Base-by-base conservation (phyloP, 2,113 vertebrate genomes). In the Anser brachyrhynchus region DNA sequence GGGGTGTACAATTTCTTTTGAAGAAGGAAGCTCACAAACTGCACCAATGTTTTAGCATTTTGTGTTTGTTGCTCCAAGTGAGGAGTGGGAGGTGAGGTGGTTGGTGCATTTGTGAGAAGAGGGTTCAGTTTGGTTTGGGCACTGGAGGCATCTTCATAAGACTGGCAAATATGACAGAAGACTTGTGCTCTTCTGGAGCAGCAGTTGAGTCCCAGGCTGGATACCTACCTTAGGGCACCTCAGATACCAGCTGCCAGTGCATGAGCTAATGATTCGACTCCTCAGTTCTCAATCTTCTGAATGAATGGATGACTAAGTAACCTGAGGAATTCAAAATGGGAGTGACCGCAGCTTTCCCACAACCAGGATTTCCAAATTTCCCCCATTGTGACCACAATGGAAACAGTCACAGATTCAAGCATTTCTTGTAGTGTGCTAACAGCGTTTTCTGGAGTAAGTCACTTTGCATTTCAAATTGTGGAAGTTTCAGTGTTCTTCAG, bases 1-100 rank as follows among this genome's bases (percentile, higher is more conserved):
- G 70, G 96, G 94, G 84, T 75, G 87, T 96, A 90, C 92, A 52
- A 94, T 96, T 96, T 94, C 83, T 96, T 96, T 93, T 93, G 92
- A 96, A 96, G 90, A 69, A 85, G 46, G 82, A 92, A 95, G 76
- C 82, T 93, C 70, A 52, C 93, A 76, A 96, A 94, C 89, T 89
- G 76, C 87, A 93, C 70, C 94, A 95, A 77, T 51, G 59, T 76
- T 94, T 92, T 74, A 76, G 86, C 31, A 72, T 77, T 91, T 94
- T 92, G 74, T 93, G 69, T 66, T 54, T 73, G 43, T 80, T 77
- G 44, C 37, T 93, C 46, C 70, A 28, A 57, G 81, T 58, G 70
- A 95, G 25, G 44, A 93, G 79, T 14, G 14, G 76, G 52, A 89
- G 73, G 55, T 62, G 59, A 92, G 74, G 31, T 64, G 37, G 39